Percentiles rank a stretch among this genome's conserved stretches.
These are phyloP conservation scores for Leptinotarsa lineolata DNA, from an alignment of 1,140 invertebrate species.

Conservation along the genomic window DNA sequence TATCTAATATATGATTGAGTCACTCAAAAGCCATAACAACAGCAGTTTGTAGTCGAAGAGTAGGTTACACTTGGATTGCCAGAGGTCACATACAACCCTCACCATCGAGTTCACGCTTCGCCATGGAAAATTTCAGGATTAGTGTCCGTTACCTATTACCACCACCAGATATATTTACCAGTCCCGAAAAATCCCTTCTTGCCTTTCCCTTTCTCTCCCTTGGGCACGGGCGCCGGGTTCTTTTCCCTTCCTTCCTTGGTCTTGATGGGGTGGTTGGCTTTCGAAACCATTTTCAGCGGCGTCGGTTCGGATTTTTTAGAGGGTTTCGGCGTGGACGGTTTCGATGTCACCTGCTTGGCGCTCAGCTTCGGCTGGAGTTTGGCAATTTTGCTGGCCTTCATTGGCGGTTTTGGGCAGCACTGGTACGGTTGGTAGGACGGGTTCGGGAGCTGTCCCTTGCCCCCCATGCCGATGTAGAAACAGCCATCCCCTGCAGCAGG, in stretches of 20 bases:
- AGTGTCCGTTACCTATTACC: conserved; percentile 51
- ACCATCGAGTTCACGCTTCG: conserved; percentile 46
- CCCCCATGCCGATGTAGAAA: conserved; percentile 92
- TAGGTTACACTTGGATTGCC: conserved; percentile 30
- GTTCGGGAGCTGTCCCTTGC: conserved; percentile 76
- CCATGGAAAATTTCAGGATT: conserved; percentile 53
- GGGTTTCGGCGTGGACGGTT: conserved; percentile 53
- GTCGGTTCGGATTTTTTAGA: conserved; percentile 49
- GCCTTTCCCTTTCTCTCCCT: conserved; percentile 65
- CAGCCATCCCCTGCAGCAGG: conserved; percentile 85
- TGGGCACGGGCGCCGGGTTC: conserved; percentile 56
- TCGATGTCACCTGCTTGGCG: conserved; percentile 49
- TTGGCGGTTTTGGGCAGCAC: conserved; percentile 84
- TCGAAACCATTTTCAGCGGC: conserved; percentile 42
- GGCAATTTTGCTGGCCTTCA: conserved; percentile 70
- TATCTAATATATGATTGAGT: conserved; percentile 29
- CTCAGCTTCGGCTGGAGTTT: conserved; percentile 60
- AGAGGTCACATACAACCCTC: conserved; percentile 25
- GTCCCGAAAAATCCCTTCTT: conserved; percentile 82
- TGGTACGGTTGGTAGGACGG: conserved; percentile 82
- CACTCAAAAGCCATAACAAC: conserved; percentile 35
- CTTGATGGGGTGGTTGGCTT: conserved; percentile 41
- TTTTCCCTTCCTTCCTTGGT: conserved; percentile 56
- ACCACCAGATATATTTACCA: conserved; percentile 70
- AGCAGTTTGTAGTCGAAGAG: conserved; percentile 34